Evolutionary conservation across 2,797 vertebrate genomes (phyloP), one percentile per base, ranked within the genome.

Genomic region (Eremophila alpestris): DNA sequence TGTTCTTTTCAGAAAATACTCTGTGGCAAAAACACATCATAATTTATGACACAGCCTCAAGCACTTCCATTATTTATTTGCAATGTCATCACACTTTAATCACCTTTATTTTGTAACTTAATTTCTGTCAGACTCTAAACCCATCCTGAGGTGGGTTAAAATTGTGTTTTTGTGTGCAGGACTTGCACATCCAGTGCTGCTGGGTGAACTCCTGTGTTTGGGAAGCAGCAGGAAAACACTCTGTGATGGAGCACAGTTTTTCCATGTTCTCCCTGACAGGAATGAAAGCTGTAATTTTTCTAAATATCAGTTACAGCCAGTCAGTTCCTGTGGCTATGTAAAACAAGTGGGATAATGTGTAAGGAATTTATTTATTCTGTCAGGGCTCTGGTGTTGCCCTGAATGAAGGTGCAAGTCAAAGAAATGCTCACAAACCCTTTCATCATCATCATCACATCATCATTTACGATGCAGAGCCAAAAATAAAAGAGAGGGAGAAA

Each of bases 221-320:
- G 48, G 73, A 93, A 71, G 62, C 74, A 32, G 6, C 3, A 32
- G 45, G 65, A 75, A 90, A 91, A 59, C 23, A 21, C 16, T 73
- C 62, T 68, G 29, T 89, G 45, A 58, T 88, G 54, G 56, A 78
- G 40, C 81, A 38, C 20, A 55, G 32, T 84, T 80, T 89, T 83
- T 86, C 69, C 52, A 15, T 88, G 48, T 89, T 32, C 10, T 76
- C 32, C 71, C 16, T 92, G 56, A 74, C 51, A 87, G 83, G 71
- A 91, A 52, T 55, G 69, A 85, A 75, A 91, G 38, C 75, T 93
- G 11, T n/a, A 48, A 13, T 67, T 89, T 94, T 87, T 85, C 64
- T 54, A 56, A 90, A n/a, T 62, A 60, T 76, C 83, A 60, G 13
- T 62, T 91, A 52, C 77, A 90, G 65, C n/a, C 81, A 88, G 12